phyloP scores from a whole-genome alignment of 2,888 invertebrate genomes.

The Pseudococcus viburni region DNA sequence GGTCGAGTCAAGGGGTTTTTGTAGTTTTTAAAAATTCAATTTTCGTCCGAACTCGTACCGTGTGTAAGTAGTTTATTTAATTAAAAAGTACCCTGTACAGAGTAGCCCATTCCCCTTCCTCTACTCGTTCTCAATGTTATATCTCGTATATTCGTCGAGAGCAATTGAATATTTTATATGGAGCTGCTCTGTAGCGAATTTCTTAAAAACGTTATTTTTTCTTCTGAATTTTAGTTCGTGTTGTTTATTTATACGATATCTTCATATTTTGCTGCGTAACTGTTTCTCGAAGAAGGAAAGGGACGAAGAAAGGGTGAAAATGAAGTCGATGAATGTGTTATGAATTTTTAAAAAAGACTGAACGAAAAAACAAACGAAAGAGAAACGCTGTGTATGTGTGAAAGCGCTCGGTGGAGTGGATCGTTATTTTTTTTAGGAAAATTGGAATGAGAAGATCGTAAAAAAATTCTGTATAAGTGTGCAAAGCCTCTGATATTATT shows the following conservation, averaged over 20 bases:
- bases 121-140: not conserved
- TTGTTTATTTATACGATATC: too few relatives aligned
- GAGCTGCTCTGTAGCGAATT: not conserved
- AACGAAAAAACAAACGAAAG: not conserved
- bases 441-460: too few relatives aligned
- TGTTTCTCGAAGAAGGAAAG: not conserved
- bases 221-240: not conserved
- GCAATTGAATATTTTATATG: constrained; percentile 20
- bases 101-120: not conserved
- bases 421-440: too few relatives aligned
- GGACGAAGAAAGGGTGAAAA: not conserved
- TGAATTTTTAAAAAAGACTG: not conserved
- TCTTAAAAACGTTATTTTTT: not conserved
- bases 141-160: not conserved
- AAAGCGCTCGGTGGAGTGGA: too few relatives aligned
- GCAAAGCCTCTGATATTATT: too few relatives aligned
- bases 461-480: too few relatives aligned
- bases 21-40: constrained; percentile 19
- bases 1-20: not conserved
- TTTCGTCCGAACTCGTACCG: not conserved
- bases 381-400: too few relatives aligned
- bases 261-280: not conserved
- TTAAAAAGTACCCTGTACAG: not conserved
- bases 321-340: not conserved
- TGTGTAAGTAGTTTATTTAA: not conserved